Evolutionary conservation across 1,140 invertebrate genomes (phyloP).

Genomic region (Drosophila grimshawi): DNA sequence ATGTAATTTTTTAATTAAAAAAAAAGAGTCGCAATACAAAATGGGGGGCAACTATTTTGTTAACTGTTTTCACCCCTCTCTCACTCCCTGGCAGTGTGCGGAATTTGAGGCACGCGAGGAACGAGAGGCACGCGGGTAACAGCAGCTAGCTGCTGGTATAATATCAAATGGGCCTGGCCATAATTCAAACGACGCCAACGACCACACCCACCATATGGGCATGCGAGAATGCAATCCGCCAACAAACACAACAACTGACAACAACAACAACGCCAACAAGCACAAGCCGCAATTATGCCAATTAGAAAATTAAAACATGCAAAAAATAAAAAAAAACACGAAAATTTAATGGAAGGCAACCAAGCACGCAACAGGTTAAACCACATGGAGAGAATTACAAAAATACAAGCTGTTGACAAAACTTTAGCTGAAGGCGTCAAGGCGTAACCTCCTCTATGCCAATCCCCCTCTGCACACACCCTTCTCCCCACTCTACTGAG

Average conservation of each 20-base stretch:
- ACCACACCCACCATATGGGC: conserved; percentile 62
- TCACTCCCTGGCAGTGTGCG: conserved; percentile 17
- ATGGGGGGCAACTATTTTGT: conserved; percentile 34
- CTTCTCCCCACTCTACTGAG: background rate
- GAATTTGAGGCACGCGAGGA: conserved; percentile 3
- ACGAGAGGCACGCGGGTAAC: background rate
- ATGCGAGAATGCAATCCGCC: conserved; percentile 71
- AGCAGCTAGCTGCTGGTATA: conserved; percentile 8
- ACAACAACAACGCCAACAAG: conserved; percentile 31
- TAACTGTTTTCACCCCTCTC: conserved; percentile 10
- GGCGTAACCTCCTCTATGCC: conserved; percentile 51
- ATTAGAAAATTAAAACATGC: conserved; percentile 74
- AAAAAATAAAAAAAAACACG: conserved; percentile 38
- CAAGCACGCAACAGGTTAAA: conserved; percentile 69
- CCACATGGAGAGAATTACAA: conserved; percentile 15
- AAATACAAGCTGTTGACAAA: conserved; percentile 64
- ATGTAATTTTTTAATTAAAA: conserved; percentile 66
- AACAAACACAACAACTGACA: conserved; percentile 19
- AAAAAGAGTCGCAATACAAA: conserved; percentile 47
- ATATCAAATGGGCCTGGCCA: conserved; percentile 48
- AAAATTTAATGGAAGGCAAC: conserved; percentile 7
- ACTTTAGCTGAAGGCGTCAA: conserved; percentile 62
- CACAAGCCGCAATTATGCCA: conserved; percentile 85
- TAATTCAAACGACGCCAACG: conserved; percentile 57
- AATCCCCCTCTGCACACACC: background rate